Conservation (phyloP, 2,888 invertebrate species). For the Mythimna vitellina region DNA sequence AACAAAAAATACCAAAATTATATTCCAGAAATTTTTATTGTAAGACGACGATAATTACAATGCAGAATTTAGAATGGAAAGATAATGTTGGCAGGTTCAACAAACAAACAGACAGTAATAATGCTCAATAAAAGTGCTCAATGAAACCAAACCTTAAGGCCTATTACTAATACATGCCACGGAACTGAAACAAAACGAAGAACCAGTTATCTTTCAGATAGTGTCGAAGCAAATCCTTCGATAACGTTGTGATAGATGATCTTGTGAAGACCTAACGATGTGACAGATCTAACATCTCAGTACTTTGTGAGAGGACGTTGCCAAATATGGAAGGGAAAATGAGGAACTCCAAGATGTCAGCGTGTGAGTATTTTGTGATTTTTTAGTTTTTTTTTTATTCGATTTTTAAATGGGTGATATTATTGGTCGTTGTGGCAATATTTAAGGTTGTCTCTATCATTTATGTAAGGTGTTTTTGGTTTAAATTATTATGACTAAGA, state of each 20-base stretch:
- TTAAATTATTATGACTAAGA: neutral
- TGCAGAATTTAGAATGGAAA: neutral
- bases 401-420: too few relatives aligned
- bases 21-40: too few relatives aligned
- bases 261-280: slow-evolving; percentile 37
- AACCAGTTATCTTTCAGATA: slow-evolving; percentile 64
- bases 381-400: too few relatives aligned
- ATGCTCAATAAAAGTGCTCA: neutral
- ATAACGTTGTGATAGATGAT: slow-evolving; percentile 57
- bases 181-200: slow-evolving; percentile 45
- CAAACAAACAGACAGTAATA: neutral
- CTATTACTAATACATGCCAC: slow-evolving; percentile 30
- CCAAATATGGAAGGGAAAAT: slow-evolving; percentile 51
- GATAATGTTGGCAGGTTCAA: neutral
- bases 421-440: too few relatives aligned
- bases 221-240: slow-evolving; percentile 56
- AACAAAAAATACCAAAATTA: too few relatives aligned
- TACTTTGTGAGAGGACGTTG: slow-evolving; percentile 44
- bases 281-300: slow-evolving; percentile 38
- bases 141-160: slow-evolving; percentile 46
- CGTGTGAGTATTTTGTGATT: slow-evolving; percentile 45
- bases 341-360: slow-evolving; percentile 57
- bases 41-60: neutral
- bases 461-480: neutral
- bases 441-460: too few relatives aligned